Evolutionary conservation across 2,888 invertebrate species (phyloP).

Genomic region (Lamproptera curius): DNA sequence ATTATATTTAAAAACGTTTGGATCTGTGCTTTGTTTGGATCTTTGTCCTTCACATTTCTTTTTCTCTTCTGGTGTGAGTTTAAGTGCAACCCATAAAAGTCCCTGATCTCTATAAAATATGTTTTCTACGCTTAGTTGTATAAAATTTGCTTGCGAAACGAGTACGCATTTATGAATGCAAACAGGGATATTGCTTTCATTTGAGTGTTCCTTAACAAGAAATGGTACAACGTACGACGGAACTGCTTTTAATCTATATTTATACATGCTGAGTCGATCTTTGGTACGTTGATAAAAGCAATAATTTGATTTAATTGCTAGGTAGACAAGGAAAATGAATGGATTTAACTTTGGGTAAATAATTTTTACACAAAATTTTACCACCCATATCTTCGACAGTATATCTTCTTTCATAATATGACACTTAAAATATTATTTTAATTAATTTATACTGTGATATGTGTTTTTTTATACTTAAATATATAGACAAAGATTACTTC

Average conservation of each 20-base stretch:
- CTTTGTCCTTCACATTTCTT: slow-evolving; percentile 39
- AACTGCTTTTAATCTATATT: slow-evolving; percentile 45
- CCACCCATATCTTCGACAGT: slow-evolving; percentile 57
- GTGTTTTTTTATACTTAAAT: background rate
- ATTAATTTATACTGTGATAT: background rate
- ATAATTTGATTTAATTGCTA: slow-evolving; percentile 64
- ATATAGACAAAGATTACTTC: slow-evolving; percentile 15
- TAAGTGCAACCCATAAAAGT: slow-evolving; percentile 61
- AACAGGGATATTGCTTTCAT: slow-evolving; percentile 45
- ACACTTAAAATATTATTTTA: background rate
- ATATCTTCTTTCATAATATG: slow-evolving; percentile 59
- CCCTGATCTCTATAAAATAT: slow-evolving; percentile 68
- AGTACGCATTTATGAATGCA: slow-evolving; percentile 57
- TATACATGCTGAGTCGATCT: slow-evolving; percentile 41
- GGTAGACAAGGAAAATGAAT: slow-evolving; percentile 59
- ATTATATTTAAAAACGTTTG: slow-evolving; percentile 40
- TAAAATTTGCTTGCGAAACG: slow-evolving; percentile 57
- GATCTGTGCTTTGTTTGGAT: slow-evolving; percentile 30
- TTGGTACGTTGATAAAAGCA: slow-evolving; percentile 37
- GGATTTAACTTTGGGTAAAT: slow-evolving; percentile 69
- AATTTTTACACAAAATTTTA: slow-evolving; percentile 67
- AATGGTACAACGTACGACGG: slow-evolving; percentile 41
- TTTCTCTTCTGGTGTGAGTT: slow-evolving; percentile 46
- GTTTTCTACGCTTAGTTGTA: slow-evolving; percentile 62
- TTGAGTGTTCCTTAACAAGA: slow-evolving; percentile 41